Evolutionary conservation across 2,797 vertebrate genomes (phyloP).

Genomic region (Cossypha heuglini): DNA sequence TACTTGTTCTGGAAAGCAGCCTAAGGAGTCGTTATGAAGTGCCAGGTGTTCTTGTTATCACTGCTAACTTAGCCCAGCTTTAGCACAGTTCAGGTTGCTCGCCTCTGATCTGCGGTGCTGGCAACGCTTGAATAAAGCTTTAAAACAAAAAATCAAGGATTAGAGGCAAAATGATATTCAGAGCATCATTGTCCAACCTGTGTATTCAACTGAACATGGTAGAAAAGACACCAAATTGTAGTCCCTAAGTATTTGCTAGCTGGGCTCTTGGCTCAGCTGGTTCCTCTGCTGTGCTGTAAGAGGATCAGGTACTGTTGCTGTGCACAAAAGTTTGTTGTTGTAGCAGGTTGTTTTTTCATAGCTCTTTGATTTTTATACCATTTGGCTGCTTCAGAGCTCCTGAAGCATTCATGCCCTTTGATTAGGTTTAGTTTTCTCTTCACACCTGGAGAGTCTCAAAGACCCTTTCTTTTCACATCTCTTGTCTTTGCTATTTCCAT

Average conservation of each 20-base stretch:
- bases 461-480: background rate
- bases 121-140: background rate
- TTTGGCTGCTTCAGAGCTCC: background rate
- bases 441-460: background rate
- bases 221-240: background rate
- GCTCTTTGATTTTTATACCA: background rate
- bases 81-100: background rate
- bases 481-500: background rate
- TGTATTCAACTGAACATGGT: background rate
- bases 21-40: background rate
- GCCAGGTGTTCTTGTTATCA: background rate
- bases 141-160: background rate
- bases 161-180: background rate
- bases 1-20: background rate
- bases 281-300: background rate
- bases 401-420: background rate
- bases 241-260: background rate
- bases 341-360: background rate
- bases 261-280: background rate
- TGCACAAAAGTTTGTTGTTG: background rate
- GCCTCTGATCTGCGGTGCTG: background rate
- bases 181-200: background rate
- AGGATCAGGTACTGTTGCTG: background rate
- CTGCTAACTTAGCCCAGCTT: background rate
- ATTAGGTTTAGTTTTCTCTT: background rate